phyloP scores from a whole-genome alignment of 2,113 vertebrate species.

The Trogon melanurus region DNA sequence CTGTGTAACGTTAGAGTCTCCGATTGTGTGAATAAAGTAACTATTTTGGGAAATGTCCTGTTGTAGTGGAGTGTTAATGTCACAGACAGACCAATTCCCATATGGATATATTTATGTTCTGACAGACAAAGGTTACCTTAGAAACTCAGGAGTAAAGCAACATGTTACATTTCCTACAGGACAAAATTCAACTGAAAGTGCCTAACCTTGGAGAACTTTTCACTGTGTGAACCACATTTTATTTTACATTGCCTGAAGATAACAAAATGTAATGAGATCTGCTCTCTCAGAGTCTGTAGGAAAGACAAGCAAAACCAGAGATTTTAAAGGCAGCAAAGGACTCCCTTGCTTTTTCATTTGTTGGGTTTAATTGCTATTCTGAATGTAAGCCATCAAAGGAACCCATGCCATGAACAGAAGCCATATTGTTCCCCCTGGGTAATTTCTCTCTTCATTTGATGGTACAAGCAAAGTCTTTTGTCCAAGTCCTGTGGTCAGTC shows the following conservation, averaged over 20 bases:
- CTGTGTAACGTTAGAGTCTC: background rate
- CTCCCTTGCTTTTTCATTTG: background rate
- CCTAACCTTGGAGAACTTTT: background rate
- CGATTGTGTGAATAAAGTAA: background rate
- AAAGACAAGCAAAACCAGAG: background rate
- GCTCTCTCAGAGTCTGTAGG: background rate
- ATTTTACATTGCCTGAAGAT: background rate
- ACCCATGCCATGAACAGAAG: background rate
- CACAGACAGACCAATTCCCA: background rate
- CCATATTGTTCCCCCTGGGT: background rate
- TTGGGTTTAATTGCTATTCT: constrained; percentile 21
- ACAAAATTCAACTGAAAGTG: background rate
- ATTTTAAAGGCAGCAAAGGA: background rate
- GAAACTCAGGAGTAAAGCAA: background rate
- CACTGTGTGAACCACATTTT: background rate
- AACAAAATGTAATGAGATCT: background rate
- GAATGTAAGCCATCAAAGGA: background rate
- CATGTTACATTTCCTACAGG: background rate
- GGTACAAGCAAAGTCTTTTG: background rate
- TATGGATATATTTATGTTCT: background rate
- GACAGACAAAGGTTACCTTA: background rate
- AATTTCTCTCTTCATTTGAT: background rate
- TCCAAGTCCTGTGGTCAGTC: background rate
- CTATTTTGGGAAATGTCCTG: background rate
- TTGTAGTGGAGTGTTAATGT: background rate